phyloP scores from a whole-genome alignment of 2,797 vertebrate genomes.

The Fundulus diaphanus region DNA sequence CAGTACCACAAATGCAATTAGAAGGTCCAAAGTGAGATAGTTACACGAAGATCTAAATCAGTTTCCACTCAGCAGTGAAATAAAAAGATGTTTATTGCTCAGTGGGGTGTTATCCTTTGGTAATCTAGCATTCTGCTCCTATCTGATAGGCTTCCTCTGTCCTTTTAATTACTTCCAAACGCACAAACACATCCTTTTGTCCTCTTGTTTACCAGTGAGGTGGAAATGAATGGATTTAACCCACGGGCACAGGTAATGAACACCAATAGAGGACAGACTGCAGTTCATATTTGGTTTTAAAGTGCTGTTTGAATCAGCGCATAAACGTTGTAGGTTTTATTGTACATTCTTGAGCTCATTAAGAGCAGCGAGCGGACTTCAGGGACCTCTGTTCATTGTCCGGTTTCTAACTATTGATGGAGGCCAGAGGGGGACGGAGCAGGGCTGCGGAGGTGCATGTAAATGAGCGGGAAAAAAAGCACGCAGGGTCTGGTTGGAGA shows the following conservation, averaged over 20 bases:
- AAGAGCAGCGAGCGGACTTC: conserved; percentile 55
- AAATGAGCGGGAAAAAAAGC: conserved; percentile 27
- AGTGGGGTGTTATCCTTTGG: no score
- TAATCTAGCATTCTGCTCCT: background rate
- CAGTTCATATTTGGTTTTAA: conserved; percentile 14
- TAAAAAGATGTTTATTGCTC: background rate
- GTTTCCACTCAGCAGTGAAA: background rate
- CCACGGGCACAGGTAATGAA: conserved; percentile 38
- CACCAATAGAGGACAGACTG: conserved; percentile 26
- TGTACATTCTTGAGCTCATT: conserved; percentile 54
- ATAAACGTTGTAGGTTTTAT: conserved; percentile 15
- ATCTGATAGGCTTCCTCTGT: conserved; percentile 6
- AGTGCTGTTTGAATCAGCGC: background rate
- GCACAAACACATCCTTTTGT: conserved; percentile 1
- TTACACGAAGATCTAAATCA: background rate
- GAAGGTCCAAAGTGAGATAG: background rate
- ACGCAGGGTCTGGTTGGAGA: conserved; percentile 26
- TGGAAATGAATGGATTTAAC: conserved; percentile 18
- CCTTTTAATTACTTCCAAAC: conserved; percentile 45
- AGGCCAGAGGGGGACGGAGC: conserved; percentile 18
- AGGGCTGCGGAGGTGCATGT: conserved; percentile 17
- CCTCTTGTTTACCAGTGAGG: conserved; percentile 10
- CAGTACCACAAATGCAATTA: background rate
- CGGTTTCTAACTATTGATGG: conserved; percentile 48
- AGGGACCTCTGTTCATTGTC: conserved; percentile 60